Percentiles rank a stretch among this genome's conserved stretches.
These are phyloP conservation scores for Bombus cullumanus DNA, from an alignment of 1,140 invertebrate genomes.

Conservation along the genomic window DNA sequence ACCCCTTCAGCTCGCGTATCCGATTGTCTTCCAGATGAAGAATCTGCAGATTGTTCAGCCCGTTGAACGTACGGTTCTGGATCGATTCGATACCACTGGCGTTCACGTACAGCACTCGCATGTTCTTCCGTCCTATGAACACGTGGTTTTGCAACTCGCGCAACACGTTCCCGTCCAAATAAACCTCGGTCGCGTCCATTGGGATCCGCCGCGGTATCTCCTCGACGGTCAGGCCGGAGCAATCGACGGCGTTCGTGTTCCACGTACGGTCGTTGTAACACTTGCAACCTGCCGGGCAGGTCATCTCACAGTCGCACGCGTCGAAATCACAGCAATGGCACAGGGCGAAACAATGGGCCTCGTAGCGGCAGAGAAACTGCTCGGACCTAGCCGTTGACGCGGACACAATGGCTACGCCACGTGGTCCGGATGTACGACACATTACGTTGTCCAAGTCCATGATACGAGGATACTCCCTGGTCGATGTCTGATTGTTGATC, in stretches of 20 bases:
- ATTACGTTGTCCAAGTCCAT: slow-evolving; percentile 94
- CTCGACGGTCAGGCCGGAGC: slow-evolving; percentile 88
- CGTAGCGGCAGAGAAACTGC: slow-evolving; percentile 95
- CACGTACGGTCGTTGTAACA: slow-evolving; percentile 96
- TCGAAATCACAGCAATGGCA: slow-evolving; percentile 98
- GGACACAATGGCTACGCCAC: slow-evolving; percentile 87
- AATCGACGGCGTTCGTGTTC: slow-evolving; percentile 96
- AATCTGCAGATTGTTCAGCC: slow-evolving; percentile 90
- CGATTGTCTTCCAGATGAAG: slow-evolving; percentile 94
- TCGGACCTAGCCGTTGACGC: slow-evolving; percentile 86
- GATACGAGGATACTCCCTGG: slow-evolving; percentile 91
- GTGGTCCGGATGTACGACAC: slow-evolving; percentile 91
- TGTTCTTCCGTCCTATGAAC: slow-evolving; percentile 95
- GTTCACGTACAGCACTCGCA: slow-evolving; percentile 93
- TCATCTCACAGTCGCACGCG: slow-evolving; percentile 97
- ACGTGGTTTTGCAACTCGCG: slow-evolving; percentile 93
- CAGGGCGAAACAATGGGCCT: slow-evolving; percentile 95
- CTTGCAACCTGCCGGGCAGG: slow-evolving; percentile 94
- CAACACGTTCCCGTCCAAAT: slow-evolving; percentile 94
- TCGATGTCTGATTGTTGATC: slow-evolving; percentile 92
- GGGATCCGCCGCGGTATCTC: slow-evolving; percentile 93
- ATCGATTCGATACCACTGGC: slow-evolving; percentile 92
- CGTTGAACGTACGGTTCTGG: slow-evolving; percentile 96
- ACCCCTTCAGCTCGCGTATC: slow-evolving; percentile 91
- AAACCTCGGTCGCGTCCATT: slow-evolving; percentile 96